phyloP scores from a whole-genome alignment of 2,797 vertebrate species.

The Malurus splendens region DNA sequence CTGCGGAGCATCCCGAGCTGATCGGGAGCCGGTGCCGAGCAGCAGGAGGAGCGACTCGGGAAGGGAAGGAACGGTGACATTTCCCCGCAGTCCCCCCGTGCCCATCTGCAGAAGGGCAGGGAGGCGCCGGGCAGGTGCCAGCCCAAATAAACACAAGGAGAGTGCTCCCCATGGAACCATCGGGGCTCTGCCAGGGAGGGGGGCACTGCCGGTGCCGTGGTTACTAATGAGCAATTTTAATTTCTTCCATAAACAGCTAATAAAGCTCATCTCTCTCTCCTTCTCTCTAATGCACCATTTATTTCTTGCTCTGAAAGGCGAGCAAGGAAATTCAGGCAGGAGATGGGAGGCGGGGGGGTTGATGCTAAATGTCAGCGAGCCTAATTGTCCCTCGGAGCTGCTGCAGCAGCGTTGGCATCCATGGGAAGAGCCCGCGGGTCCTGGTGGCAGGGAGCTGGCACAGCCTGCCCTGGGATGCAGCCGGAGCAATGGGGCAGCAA shows the following conservation, averaged over 20 bases:
- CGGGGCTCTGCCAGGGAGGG: not conserved
- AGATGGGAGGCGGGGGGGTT: not conserved
- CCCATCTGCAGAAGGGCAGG: conserved; percentile 36
- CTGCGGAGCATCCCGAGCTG: not conserved
- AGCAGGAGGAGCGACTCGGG: not conserved
- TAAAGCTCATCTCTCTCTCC: conserved; percentile 45
- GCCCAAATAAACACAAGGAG: not conserved
- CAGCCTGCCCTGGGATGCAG: not conserved
- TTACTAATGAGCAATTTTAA: conserved; percentile 50
- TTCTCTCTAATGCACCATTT: conserved; percentile 44
- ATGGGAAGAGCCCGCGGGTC: fast-evolving
- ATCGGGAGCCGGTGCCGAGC: fast-evolving
- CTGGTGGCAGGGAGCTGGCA: not conserved
- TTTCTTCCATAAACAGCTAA: conserved; percentile 59
- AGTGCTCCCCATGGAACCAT: not conserved
- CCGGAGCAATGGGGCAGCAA: fast-evolving
- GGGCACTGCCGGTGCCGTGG: not conserved
- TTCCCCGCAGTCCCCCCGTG: not conserved
- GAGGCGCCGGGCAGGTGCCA: conserved; percentile 20
- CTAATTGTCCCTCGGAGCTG: not conserved
- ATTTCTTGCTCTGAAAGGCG: conserved; percentile 28
- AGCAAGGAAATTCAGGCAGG: not conserved
- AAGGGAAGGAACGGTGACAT: not conserved
- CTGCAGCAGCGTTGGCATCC: not conserved
- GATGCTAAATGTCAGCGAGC: conserved; percentile 41